Base-by-base conservation (phyloP, 2,888 invertebrate genomes). In the Drosophila tanythrix region DNA sequence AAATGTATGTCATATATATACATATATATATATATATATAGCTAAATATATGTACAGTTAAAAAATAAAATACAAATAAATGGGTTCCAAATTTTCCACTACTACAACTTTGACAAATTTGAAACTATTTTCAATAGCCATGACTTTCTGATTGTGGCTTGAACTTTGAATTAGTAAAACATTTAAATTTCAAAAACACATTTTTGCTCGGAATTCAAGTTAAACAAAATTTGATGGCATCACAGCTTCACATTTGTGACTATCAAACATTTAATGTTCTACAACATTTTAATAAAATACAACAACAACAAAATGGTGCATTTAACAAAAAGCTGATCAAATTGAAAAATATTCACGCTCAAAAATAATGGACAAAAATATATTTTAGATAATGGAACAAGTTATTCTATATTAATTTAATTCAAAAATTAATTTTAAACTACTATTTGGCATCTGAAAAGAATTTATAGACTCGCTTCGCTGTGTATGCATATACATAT, bases 321-420 rank as follows among this genome's bases (percentile, higher is more conserved):
- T 46, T 25, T 15, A 46, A 25, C 3, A 21, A 13, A 46, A 46
- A 15, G 8, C 25, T 46, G 15, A 15, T 15, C 13, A 15, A 46
- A 40, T 25, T 1, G 8, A 15, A 25, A 46, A 25, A 25, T 25
- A 57, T 43, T 10, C 40, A 31, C 8, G n/a, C 8, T 25, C 15
- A 25, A 15, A 21, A 25, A 53, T 25, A 33, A 15, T 35, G 18
- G 8, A 53, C 13, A 53, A 50, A 18, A 50, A 18, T 50, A 18
- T 50, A 50, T 29, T 50, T 18, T 18, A 6, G 50, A 27, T 11
- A 27, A 18, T 10, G 18, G 29, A 50, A 29, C 50, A 27, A 50
- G 27, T 50, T 27, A 27, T 50, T 56, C 27, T n/a, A n/a, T 40
- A 38, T 38, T 56, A 13, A 56, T n/a, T 38, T 15, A 15, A 56